These are phyloP conservation scores for Picus viridis DNA, from an alignment of 2,797 vertebrate species.

Conservation along the genomic window DNA sequence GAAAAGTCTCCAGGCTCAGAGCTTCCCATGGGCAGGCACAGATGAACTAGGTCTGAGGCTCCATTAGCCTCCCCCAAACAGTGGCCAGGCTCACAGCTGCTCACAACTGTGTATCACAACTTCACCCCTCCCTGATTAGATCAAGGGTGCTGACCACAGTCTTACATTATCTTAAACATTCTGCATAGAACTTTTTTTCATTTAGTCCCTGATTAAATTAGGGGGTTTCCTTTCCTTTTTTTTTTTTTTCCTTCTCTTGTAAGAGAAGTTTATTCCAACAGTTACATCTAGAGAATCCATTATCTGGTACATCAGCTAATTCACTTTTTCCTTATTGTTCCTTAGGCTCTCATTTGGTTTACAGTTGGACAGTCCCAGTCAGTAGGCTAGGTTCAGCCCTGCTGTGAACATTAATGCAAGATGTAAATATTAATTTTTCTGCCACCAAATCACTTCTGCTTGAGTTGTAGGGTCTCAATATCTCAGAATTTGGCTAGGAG, in stretches of 20 bases:
- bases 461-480: neutral
- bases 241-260: neutral
- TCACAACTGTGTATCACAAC: neutral
- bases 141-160: neutral
- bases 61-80: neutral
- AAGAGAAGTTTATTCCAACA: neutral
- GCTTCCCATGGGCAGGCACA: neutral
- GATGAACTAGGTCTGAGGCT: neutral
- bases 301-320: neutral
- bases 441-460: neutral
- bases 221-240: neutral
- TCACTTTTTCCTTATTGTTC: neutral
- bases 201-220: neutral
- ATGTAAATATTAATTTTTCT: neutral
- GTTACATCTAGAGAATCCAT: neutral
- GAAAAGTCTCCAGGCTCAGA: neutral
- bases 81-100: rapidly evolving
- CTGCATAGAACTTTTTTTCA: neutral
- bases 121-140: neutral
- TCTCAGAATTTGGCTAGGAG: neutral
- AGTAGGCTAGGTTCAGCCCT: neutral
- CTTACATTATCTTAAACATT: neutral
- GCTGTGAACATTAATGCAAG: neutral
- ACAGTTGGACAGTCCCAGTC: neutral
- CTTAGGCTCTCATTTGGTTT: neutral